Percentiles rank a stretch among this genome's conserved stretches.
These are phyloP conservation scores for Pammene fasciana DNA, from an alignment of 2,888 invertebrate genomes.

Conservation along the genomic window DNA sequence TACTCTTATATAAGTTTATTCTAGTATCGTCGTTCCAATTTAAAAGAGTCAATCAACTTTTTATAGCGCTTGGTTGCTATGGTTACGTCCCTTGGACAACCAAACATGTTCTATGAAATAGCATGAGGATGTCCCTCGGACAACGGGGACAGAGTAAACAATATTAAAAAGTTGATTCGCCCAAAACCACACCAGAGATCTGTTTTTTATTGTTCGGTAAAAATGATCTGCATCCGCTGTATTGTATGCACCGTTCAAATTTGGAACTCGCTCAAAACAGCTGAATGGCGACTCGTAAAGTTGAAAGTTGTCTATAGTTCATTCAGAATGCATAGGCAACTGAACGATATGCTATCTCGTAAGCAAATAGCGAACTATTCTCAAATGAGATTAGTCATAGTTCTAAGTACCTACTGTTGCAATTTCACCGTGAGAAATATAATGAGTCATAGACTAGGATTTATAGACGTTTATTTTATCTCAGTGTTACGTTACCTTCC, in stretches of 20 bases:
- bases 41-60: too few relatives aligned
- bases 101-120: too few relatives aligned
- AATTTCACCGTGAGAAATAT: constrained; percentile 57
- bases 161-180: too few relatives aligned
- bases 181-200: constrained; percentile 69
- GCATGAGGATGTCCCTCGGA: too few relatives aligned
- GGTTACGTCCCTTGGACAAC: too few relatives aligned
- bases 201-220: constrained; percentile 64
- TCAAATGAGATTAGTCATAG: constrained; percentile 65
- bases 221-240: constrained; percentile 55
- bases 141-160: too few relatives aligned
- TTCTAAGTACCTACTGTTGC: constrained; percentile 55
- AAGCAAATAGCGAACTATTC: constrained; percentile 34
- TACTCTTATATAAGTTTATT: not conserved
- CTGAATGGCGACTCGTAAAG: not conserved
- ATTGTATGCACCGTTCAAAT: constrained; percentile 44
- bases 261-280: constrained; percentile 6
- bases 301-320: not conserved
- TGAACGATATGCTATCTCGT: constrained; percentile 17
- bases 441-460: constrained; percentile 67
- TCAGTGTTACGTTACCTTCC: constrained; percentile 37
- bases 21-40: constrained; percentile 66
- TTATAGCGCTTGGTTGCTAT: too few relatives aligned
- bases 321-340: constrained; percentile 8
- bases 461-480: constrained; percentile 38